These are phyloP conservation scores for Myiozetetes cayanensis DNA, from an alignment of 2,113 vertebrate species.

Conservation along the genomic window DNA sequence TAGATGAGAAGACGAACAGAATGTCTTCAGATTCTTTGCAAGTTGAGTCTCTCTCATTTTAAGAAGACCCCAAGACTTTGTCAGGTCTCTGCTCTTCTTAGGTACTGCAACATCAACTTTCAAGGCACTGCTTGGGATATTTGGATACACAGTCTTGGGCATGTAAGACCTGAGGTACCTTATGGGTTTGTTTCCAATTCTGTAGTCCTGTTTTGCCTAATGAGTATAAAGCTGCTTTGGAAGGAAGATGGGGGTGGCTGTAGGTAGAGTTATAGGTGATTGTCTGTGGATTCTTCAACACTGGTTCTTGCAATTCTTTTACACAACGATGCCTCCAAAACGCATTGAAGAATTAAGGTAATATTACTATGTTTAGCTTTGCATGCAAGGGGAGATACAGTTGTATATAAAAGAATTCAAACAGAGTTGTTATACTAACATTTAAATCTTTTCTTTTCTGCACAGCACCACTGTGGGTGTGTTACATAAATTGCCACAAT, in stretches of 20 bases:
- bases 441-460: neutral
- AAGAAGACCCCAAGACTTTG: neutral
- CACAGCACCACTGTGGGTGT: neutral
- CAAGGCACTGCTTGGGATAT: neutral
- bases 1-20: neutral
- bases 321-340: neutral
- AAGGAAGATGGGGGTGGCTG: neutral
- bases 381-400: neutral
- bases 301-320: neutral
- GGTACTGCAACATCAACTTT: neutral
- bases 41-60: neutral
- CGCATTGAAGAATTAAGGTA: neutral
- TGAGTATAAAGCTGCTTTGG: neutral
- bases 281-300: neutral
- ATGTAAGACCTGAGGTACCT: neutral
- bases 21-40: neutral
- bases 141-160: neutral
- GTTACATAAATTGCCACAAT: constrained; percentile 47
- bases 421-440: neutral
- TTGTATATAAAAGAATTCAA: neutral
- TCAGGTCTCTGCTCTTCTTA: neutral
- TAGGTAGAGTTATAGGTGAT: neutral
- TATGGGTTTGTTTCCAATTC: neutral
- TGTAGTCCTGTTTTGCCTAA: neutral
- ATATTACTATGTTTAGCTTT: neutral